These are phyloP conservation scores for Drosophila leonis DNA, from an alignment of 2,888 invertebrate species.

Conservation along the genomic window DNA sequence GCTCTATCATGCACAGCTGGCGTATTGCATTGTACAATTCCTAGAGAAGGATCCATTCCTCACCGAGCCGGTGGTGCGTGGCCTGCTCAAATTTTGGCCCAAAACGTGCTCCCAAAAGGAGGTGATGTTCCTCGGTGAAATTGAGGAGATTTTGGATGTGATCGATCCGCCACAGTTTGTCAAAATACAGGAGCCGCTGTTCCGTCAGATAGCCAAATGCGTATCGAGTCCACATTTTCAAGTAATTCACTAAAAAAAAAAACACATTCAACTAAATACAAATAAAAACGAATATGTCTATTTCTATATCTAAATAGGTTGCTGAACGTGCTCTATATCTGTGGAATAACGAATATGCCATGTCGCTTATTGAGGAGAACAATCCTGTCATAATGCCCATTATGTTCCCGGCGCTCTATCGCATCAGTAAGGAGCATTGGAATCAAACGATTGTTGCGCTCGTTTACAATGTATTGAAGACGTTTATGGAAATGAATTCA, in stretches of 20 bases:
- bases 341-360: slow-evolving; percentile 98
- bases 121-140: slow-evolving; percentile 99
- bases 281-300: not conserved
- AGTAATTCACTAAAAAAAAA: slow-evolving; percentile 86
- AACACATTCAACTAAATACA: no score
- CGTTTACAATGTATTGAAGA: slow-evolving; percentile 97
- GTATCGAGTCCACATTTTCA: slow-evolving; percentile 99
- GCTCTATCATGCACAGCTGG: slow-evolving; percentile 98
- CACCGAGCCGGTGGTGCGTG: slow-evolving; percentile 97
- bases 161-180: slow-evolving; percentile 99
- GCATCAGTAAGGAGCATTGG: slow-evolving; percentile 98
- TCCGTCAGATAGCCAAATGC: slow-evolving; percentile 98
- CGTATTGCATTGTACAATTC: slow-evolving; percentile 99
- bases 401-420: slow-evolving; percentile 97
- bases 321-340: slow-evolving; percentile 97
- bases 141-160: slow-evolving; percentile 99
- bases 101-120: slow-evolving; percentile 99
- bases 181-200: slow-evolving; percentile 98
- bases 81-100: slow-evolving; percentile 98
- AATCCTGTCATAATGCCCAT: slow-evolving; percentile 96
- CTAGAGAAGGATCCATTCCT: slow-evolving; percentile 98
- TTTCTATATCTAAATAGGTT: slow-evolving; percentile 87
- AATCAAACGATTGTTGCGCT: slow-evolving; percentile 97
- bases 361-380: slow-evolving; percentile 97
- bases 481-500: slow-evolving; percentile 99